These are phyloP conservation scores for Eclectus roratus DNA, from an alignment of 2,113 vertebrate species.

Conservation along the genomic window DNA sequence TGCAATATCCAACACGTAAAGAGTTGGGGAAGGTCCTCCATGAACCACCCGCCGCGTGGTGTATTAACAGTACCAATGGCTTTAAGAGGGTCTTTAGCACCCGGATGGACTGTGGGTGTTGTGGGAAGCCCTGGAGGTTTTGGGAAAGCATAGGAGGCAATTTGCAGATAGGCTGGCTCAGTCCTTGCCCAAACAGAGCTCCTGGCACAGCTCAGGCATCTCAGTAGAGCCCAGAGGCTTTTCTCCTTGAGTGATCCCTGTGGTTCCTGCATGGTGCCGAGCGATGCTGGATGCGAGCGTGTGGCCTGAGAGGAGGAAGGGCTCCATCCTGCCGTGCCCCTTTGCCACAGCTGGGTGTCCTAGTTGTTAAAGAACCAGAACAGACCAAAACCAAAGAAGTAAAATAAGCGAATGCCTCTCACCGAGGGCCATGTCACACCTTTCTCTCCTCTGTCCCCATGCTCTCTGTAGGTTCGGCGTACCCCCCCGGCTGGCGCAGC, in stretches of 20 bases:
- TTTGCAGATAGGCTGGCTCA: neutral
- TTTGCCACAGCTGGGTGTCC: neutral
- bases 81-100: neutral
- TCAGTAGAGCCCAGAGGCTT: neutral
- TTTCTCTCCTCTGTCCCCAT: constrained; percentile 82
- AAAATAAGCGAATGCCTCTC: constrained; percentile 41
- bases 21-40: neutral
- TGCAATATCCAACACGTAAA: rapidly evolving
- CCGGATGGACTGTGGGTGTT: neutral
- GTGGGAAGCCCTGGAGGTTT: neutral
- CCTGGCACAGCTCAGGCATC: neutral
- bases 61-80: rapidly evolving
- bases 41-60: neutral
- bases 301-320: constrained; percentile 27
- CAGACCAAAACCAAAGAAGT: neutral
- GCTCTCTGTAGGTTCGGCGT: constrained; percentile 77
- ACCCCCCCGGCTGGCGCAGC: constrained; percentile 78
- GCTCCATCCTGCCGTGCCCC: neutral
- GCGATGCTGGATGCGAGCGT: rapidly evolving
- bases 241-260: neutral
- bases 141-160: neutral
- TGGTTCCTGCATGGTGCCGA: neutral
- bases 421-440: constrained; percentile 76
- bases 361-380: neutral
- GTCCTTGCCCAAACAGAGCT: neutral